phyloP scores from a whole-genome alignment of 1,140 invertebrate genomes.

The Drosophila watanabei region DNA sequence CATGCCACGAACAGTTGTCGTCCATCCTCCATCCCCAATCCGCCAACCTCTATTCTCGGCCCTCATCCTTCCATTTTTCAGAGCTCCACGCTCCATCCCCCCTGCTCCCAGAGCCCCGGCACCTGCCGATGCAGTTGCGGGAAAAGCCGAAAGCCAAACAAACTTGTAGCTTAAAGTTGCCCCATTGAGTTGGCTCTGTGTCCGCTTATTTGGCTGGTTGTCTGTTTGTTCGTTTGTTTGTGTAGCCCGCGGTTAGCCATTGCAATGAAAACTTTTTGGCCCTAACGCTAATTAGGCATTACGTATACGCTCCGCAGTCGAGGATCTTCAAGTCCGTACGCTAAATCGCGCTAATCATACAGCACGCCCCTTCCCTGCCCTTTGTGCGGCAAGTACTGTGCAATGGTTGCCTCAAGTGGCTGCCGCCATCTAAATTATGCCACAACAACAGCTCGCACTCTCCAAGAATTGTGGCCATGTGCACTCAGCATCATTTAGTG shows the following conservation, averaged over 20 bases:
- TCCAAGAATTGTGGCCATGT: constrained; percentile 76
- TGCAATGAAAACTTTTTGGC: constrained; percentile 69
- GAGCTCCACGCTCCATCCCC: not conserved
- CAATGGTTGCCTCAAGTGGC: constrained; percentile 67
- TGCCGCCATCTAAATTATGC: constrained; percentile 71
- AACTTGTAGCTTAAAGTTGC: constrained; percentile 76
- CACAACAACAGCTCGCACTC: constrained; percentile 46
- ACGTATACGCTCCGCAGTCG: constrained; percentile 49
- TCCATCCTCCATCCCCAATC: constrained; percentile 32
- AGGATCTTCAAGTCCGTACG: constrained; percentile 48
- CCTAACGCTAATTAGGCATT: constrained; percentile 73
- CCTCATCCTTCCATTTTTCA: not conserved
- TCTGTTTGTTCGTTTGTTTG: constrained; percentile 34
- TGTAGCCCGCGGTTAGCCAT: constrained; percentile 68
- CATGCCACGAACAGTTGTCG: constrained; percentile 68
- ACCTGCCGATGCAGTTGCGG: constrained; percentile 41
- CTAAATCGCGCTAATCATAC: constrained; percentile 77
- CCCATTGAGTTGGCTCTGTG: constrained; percentile 62
- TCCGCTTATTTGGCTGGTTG: constrained; percentile 29
- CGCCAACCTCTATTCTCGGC: constrained; percentile 2
- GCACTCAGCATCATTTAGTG: constrained; percentile 77
- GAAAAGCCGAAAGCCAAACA: constrained; percentile 66
- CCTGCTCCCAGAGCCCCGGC: constrained; percentile 6
- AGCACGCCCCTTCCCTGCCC: constrained; percentile 20
- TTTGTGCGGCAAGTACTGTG: constrained; percentile 29